These are phyloP conservation scores for Heliconius melpomene DNA, from an alignment of 1,140 invertebrate genomes.

Conservation along the genomic window DNA sequence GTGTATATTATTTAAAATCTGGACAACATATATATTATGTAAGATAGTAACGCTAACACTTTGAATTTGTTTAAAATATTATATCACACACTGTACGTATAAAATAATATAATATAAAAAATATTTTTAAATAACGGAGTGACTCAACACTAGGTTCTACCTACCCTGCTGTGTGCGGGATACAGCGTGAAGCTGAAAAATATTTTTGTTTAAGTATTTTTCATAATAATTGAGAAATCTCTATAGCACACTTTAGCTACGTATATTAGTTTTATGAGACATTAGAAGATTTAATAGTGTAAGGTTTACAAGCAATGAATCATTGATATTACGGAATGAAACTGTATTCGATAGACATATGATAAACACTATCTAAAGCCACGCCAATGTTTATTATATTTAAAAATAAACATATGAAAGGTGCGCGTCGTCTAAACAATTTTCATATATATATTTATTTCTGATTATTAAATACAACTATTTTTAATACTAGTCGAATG, in stretches of 20 bases:
- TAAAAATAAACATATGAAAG: conserved; percentile 1
- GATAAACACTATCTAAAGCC: conserved; percentile 1
- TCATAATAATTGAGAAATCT: background rate
- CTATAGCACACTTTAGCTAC: background rate
- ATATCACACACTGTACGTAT: too few species aligned
- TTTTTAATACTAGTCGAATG: background rate
- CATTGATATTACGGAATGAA: background rate
- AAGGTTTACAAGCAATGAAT: conserved; percentile 6
- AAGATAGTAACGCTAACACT: too few species aligned
- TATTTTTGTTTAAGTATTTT: background rate
- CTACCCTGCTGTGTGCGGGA: too few species aligned
- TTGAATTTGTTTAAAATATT: too few species aligned
- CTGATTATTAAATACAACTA: background rate
- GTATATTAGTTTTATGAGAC: background rate
- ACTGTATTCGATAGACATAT: background rate
- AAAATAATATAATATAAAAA: too few species aligned
- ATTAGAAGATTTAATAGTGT: conserved; percentile 1
- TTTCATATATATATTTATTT: conserved; percentile 4
- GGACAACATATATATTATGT: background rate
- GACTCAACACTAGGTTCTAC: too few species aligned
- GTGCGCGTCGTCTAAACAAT: background rate
- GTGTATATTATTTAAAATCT: background rate
- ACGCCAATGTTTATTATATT: conserved; percentile 11
- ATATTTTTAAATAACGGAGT: too few species aligned
- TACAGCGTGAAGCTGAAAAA: too few species aligned